Evolutionary conservation across 2,888 invertebrate genomes (phyloP).

Genomic region (Lottia scabra): DNA sequence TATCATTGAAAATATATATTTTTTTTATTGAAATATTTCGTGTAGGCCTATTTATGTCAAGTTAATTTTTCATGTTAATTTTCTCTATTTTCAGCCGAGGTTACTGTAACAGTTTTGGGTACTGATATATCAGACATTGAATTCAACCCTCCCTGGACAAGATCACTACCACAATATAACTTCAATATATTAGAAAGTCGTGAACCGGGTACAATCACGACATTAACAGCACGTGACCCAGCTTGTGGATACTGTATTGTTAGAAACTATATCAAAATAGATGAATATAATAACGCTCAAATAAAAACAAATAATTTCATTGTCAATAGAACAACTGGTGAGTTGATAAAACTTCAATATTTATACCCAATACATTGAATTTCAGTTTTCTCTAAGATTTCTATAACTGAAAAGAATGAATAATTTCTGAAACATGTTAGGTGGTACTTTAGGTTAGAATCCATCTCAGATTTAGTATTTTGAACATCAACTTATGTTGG

Average conservation of each 20-base stretch:
- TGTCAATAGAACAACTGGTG: conserved; percentile 33
- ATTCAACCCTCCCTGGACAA: conserved; percentile 39
- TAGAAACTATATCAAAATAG: conserved; percentile 29
- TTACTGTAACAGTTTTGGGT: conserved; percentile 41
- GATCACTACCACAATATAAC: conserved; percentile 27
- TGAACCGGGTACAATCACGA: conserved; percentile 28
- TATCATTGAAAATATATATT: too few species aligned
- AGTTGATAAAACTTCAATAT: neutral
- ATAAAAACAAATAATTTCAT: conserved; percentile 29
- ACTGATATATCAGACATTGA: conserved; percentile 29
- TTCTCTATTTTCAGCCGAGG: conserved; percentile 42
- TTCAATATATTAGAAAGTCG: conserved; percentile 34
- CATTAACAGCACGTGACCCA: conserved; percentile 45
- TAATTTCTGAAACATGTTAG: too few species aligned
- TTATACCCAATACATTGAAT: too few species aligned
- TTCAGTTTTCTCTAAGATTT: too few species aligned
- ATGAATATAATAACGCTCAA: conserved; percentile 20
- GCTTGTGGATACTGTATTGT: conserved; percentile 22
- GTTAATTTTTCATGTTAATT: too few species aligned
- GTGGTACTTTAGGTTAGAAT: too few species aligned
- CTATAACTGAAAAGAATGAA: too few species aligned
- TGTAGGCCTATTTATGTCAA: too few species aligned
- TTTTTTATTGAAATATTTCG: too few species aligned
- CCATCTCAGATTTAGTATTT: too few species aligned
- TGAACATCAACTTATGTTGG: too few species aligned